Percentiles rank a stretch among this genome's conserved stretches.
Evolutionary conservation across 2,888 invertebrate species (phyloP).

Genomic region (Anoncus sp.): DNA sequence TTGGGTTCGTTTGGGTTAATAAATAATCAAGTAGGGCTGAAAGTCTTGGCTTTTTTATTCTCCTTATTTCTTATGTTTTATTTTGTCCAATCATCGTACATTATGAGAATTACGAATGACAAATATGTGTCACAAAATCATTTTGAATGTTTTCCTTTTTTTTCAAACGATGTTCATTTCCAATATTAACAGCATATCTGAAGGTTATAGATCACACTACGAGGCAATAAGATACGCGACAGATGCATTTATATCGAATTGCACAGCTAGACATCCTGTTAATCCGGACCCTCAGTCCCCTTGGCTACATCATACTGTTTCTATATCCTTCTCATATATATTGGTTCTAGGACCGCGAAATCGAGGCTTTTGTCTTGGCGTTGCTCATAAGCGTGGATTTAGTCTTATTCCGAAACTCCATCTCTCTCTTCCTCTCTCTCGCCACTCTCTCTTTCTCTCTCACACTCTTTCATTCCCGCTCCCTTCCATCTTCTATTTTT

Average conservation of each 20-base stretch:
- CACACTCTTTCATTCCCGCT: slow-evolving; percentile 30
- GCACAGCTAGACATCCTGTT: slow-evolving; percentile 68
- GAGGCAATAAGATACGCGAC: slow-evolving; percentile 27
- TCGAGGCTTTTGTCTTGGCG: slow-evolving; percentile 81
- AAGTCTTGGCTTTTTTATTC: no score
- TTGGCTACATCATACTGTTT: background rate
- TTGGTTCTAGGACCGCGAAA: slow-evolving; percentile 75
- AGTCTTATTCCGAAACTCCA: slow-evolving; percentile 74
- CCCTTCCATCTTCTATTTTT: slow-evolving; percentile 48
- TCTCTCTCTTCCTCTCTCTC: slow-evolving; percentile 58
- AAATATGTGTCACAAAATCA: background rate
- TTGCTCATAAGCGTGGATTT: slow-evolving; percentile 81
- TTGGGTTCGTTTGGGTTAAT: no score
- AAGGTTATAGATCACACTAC: background rate
- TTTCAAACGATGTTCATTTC: background rate
- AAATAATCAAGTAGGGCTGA: no score
- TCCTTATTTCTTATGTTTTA: no score
- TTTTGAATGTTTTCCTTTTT: background rate
- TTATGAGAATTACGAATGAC: no score
- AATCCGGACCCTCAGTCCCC: slow-evolving; percentile 31
- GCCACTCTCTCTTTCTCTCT: slow-evolving; percentile 21
- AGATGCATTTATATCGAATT: slow-evolving; percentile 75
- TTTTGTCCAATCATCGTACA: no score
- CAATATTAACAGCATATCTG: background rate
- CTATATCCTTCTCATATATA: slow-evolving; percentile 71